phyloP scores from a whole-genome alignment of 1,140 invertebrate species.

The Rhagoletis zephyria region DNA sequence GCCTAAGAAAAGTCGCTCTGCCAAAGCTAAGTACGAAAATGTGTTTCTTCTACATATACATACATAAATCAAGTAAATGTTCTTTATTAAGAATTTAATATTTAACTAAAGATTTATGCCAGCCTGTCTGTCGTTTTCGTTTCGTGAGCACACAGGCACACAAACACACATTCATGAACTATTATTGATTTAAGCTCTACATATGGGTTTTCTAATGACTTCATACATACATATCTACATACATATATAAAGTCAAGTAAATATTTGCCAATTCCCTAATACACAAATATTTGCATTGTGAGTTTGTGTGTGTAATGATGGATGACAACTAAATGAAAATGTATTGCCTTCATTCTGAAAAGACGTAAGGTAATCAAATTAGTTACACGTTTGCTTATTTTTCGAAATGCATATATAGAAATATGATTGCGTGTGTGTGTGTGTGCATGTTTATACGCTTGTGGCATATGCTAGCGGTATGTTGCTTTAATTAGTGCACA shows the following conservation, averaged over 20 bases:
- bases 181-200: no score
- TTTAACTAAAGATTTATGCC: not conserved
- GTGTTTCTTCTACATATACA: no score
- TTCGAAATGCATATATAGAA: no score
- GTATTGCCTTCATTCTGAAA: not conserved
- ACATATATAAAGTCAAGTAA: no score
- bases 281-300: not conserved
- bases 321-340: constrained; percentile 10
- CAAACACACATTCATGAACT: no score
- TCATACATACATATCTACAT: no score
- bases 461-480: not conserved
- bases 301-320: not conserved
- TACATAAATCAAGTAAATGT: no score
- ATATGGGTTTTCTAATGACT: no score
- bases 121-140: not conserved
- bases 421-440: no score
- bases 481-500: not conserved
- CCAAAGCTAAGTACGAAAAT: no score
- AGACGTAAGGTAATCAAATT: not conserved
- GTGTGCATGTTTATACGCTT: not conserved
- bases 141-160: no score
- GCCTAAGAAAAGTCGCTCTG: no score
- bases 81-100: not conserved
- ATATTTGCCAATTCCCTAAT: not conserved
- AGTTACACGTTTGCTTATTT: not conserved